Percentiles rank a stretch among this genome's conserved stretches.
phyloP scores from a whole-genome alignment of 2,113 vertebrate genomes.

The Nesoenas mayeri region DNA sequence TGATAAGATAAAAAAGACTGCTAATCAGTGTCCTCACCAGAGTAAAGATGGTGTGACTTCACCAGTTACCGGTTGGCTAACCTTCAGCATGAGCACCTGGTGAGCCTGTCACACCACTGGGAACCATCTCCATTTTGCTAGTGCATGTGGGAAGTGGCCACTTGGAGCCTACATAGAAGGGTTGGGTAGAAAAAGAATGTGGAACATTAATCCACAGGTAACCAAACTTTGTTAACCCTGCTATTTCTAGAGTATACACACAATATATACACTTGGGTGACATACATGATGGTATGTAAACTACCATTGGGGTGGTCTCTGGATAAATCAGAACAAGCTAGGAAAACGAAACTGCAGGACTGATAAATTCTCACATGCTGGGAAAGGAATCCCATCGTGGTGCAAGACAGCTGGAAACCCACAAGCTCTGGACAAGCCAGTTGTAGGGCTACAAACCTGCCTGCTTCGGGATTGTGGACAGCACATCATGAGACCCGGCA shows the following conservation, averaged over 20 bases:
- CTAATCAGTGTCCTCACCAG: background rate
- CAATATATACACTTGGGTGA: background rate
- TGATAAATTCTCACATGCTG: fast-evolving
- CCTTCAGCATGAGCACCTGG: fast-evolving
- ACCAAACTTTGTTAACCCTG: background rate
- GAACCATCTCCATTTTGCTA: background rate
- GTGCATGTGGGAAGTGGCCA: background rate
- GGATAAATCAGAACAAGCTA: fast-evolving
- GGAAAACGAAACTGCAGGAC: background rate
- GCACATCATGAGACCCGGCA: fast-evolving
- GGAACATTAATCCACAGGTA: background rate
- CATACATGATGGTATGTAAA: fast-evolving
- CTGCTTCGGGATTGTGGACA: fast-evolving
- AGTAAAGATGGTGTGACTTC: background rate
- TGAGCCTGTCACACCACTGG: fast-evolving
- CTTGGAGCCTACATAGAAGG: fast-evolving
- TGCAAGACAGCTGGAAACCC: fast-evolving
- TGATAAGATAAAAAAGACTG: background rate
- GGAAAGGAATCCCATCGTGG: background rate
- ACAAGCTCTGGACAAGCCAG: background rate
- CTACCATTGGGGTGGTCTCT: fast-evolving
- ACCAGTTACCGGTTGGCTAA: background rate
- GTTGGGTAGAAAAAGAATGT: background rate
- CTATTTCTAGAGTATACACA: background rate
- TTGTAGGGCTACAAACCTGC: background rate